These are phyloP conservation scores for Dendroctonus valens DNA, from an alignment of 1,140 invertebrate species.

Conservation along the genomic window DNA sequence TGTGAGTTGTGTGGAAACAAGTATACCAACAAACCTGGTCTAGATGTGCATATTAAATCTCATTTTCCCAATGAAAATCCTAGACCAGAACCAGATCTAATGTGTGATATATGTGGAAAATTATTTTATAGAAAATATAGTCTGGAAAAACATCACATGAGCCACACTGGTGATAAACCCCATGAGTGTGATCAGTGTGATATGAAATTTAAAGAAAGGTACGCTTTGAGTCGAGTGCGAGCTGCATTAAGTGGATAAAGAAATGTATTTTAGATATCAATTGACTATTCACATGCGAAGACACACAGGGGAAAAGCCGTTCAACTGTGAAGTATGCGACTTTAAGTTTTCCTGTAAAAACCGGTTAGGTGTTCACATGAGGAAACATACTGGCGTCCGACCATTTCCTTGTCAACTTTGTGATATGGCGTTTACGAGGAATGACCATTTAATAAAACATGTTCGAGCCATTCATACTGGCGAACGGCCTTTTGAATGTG, in stretches of 20 bases:
- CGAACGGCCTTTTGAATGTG: slow-evolving; percentile 61
- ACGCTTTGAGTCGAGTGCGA: slow-evolving; percentile 23
- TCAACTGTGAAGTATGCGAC: slow-evolving; percentile 39
- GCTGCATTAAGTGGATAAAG: no score
- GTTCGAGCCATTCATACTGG: slow-evolving; percentile 60
- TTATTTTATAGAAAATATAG: slow-evolving; percentile 66
- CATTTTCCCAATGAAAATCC: slow-evolving; percentile 63
- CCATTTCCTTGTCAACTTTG: slow-evolving; percentile 47
- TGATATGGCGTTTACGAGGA: slow-evolving; percentile 44
- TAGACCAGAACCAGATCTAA: slow-evolving; percentile 50
- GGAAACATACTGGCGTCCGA: slow-evolving; percentile 60
- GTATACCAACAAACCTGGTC: slow-evolving; percentile 39
- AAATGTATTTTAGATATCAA: slow-evolving; percentile 23
- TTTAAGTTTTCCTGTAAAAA: slow-evolving; percentile 39
- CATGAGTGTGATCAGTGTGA: slow-evolving; percentile 74
- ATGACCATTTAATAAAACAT: slow-evolving; percentile 33
- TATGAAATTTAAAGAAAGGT: slow-evolving; percentile 68
- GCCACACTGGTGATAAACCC: slow-evolving; percentile 67
- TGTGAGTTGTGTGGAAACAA: slow-evolving; percentile 36
- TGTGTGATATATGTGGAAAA: slow-evolving; percentile 69
- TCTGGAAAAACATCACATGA: slow-evolving; percentile 62
- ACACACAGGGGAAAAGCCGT: slow-evolving; percentile 39
- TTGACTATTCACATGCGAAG: slow-evolving; percentile 31
- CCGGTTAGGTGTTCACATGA: slow-evolving; percentile 59
- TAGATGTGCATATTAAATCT: slow-evolving; percentile 39